These are phyloP conservation scores for Crocidura indochinensis DNA, from an alignment of 2,797 vertebrate genomes.

Conservation along the genomic window DNA sequence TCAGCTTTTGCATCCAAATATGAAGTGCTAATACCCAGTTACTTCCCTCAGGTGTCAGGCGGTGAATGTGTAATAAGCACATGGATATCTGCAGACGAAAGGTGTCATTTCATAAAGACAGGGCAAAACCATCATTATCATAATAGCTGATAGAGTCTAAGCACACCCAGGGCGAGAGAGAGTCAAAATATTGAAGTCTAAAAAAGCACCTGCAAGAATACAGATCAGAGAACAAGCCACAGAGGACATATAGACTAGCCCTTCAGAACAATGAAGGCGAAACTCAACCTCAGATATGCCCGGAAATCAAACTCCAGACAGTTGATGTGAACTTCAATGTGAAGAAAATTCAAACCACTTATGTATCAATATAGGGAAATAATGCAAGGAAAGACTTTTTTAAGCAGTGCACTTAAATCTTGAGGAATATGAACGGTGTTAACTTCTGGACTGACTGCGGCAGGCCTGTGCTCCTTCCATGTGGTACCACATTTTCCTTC, in stretches of 20 bases:
- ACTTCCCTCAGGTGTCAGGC: slow-evolving; percentile 45
- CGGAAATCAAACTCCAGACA: slow-evolving; percentile 40
- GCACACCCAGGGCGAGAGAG: neutral
- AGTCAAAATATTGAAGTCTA: slow-evolving; percentile 73
- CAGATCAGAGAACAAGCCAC: slow-evolving; percentile 23
- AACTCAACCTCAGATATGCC: neutral
- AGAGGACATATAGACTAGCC: slow-evolving; percentile 1
- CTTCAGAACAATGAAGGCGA: slow-evolving; percentile 55
- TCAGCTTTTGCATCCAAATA: slow-evolving; percentile 39
- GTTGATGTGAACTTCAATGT: slow-evolving; percentile 3
- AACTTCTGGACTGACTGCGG: too few species aligned
- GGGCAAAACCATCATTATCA: slow-evolving; percentile 52
- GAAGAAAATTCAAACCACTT: neutral
- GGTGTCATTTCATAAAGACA: slow-evolving; percentile 76
- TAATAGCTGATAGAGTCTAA: slow-evolving; percentile 63
- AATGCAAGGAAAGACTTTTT: neutral
- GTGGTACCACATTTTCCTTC: too few species aligned
- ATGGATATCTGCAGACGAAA: slow-evolving; percentile 43
- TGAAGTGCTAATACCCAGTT: slow-evolving; percentile 44
- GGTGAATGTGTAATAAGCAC: slow-evolving; percentile 21
- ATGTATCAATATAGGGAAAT: neutral
- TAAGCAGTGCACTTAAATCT: slow-evolving; percentile 10
- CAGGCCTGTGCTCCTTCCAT: too few species aligned
- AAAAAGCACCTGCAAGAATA: slow-evolving; percentile 65
- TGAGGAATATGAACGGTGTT: neutral